These are phyloP conservation scores for Epinephelus coioides DNA, from an alignment of 2,797 vertebrate genomes.

Conservation along the genomic window DNA sequence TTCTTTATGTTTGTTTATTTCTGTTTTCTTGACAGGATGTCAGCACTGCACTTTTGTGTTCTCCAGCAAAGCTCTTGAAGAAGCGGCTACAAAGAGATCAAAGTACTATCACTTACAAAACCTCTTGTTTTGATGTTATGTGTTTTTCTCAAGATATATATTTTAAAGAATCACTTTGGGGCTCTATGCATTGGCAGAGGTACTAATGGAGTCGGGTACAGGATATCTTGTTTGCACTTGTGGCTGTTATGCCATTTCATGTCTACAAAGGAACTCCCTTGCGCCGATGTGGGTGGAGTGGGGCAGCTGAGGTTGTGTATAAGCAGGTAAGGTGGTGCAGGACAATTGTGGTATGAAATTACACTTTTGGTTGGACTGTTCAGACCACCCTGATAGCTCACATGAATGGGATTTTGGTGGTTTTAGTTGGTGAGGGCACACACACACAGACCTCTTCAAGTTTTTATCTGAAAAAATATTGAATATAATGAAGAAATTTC, in stretches of 20 bases:
- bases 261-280: neutral
- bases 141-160: conserved; percentile 15
- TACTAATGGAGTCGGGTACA: neutral
- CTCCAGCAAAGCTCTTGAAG: conserved; percentile 35
- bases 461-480: conserved; percentile 6
- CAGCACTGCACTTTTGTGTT: conserved; percentile 46
- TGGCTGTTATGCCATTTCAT: neutral
- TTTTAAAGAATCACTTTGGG: conserved; percentile 20
- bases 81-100: conserved; percentile 44
- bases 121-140: conserved; percentile 17
- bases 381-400: conserved; percentile 32
- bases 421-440: conserved; percentile 17
- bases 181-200: conserved; percentile 3
- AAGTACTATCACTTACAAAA: conserved; percentile 27
- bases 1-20: conserved; percentile 44
- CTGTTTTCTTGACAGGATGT: conserved; percentile 43
- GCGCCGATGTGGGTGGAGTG: neutral
- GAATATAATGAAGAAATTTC: neutral
- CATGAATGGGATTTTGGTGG: conserved; percentile 19
- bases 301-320: conserved; percentile 8
- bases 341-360: conserved; percentile 26
- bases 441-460: conserved; percentile 3
- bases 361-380: conserved; percentile 19
- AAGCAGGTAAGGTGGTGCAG: conserved; percentile 22
- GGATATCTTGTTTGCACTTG: neutral